Conservation (phyloP, 2,797 vertebrate genomes). For the Scomberomorus guttatus region DNA sequence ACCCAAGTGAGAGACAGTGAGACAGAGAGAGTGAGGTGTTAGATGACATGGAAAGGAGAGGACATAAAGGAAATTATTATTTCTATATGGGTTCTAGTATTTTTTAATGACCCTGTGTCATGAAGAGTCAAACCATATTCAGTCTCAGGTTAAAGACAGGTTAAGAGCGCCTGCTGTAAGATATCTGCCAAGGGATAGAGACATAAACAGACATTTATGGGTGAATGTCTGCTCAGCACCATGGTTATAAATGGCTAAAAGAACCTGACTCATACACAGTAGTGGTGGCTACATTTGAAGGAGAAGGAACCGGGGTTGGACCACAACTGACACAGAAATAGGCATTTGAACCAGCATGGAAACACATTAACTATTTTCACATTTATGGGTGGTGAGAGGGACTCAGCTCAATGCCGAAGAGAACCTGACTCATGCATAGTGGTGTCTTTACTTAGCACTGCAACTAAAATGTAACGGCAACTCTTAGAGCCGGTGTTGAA, state of each 20-base stretch:
- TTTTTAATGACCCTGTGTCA: constrained; percentile 7
- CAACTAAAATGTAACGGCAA: constrained; percentile 41
- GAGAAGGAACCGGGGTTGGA: constrained; percentile 64
- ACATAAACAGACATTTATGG: constrained; percentile 57
- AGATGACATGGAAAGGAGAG: constrained; percentile 4
- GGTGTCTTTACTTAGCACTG: constrained; percentile 45
- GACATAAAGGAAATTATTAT: constrained; percentile 11
- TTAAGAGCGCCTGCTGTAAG: constrained; percentile 23
- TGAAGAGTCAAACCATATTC: constrained; percentile 16
- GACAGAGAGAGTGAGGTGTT: not conserved
- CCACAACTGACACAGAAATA: constrained; percentile 74
- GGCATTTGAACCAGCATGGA: constrained; percentile 70
- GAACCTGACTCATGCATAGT: constrained; percentile 54
- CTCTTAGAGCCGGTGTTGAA: constrained; percentile 38
- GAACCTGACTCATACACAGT: constrained; percentile 69
- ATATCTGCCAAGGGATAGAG: constrained; percentile 45
- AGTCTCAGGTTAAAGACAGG: constrained; percentile 33
- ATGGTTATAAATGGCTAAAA: constrained; percentile 62
- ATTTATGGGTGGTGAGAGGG: constrained; percentile 64
- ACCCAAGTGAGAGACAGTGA: constrained; percentile 17
- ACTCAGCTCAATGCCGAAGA: constrained; percentile 42
- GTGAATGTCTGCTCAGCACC: constrained; percentile 60
- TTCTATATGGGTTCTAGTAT: constrained; percentile 24
- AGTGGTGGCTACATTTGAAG: constrained; percentile 55
- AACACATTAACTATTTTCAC: constrained; percentile 73